Evolutionary conservation across 1,140 invertebrate species (phyloP).

Genomic region (Lasioglossum baleicum): DNA sequence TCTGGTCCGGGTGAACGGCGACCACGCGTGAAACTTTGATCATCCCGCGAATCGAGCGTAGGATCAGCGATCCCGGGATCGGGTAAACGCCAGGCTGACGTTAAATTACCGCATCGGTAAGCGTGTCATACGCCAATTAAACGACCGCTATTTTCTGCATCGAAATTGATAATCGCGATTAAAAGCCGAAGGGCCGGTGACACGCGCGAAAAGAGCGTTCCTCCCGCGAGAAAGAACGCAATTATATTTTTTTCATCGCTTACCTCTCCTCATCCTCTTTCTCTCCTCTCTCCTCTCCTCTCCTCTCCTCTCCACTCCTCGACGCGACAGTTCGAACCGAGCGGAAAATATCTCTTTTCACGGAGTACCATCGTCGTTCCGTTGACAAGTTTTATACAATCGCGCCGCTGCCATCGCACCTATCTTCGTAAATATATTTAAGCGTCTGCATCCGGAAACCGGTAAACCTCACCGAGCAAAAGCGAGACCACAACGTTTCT

Average conservation of each 20-base stretch:
- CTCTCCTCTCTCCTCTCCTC: background rate
- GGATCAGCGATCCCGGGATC: slow-evolving; percentile 59
- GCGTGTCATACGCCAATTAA: slow-evolving; percentile 73
- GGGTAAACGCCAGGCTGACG: slow-evolving; percentile 55
- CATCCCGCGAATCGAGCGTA: slow-evolving; percentile 60
- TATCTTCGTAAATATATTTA: slow-evolving; percentile 11
- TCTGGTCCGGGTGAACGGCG: slow-evolving; percentile 54
- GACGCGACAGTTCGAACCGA: slow-evolving; percentile 47
- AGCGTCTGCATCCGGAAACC: background rate
- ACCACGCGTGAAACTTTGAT: slow-evolving; percentile 64
- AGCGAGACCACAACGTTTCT: no score
- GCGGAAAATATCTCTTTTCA: slow-evolving; percentile 45
- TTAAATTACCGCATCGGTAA: slow-evolving; percentile 70
- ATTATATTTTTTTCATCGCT: slow-evolving; percentile 44
- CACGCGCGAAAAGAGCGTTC: slow-evolving; percentile 52
- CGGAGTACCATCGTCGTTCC: slow-evolving; percentile 26
- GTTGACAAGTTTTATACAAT: slow-evolving; percentile 44
- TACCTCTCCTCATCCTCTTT: background rate
- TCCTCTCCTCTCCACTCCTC: slow-evolving; percentile 16
- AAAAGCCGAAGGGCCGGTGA: slow-evolving; percentile 64
- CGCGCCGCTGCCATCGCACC: background rate
- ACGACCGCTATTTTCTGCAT: slow-evolving; percentile 61
- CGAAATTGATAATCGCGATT: slow-evolving; percentile 69
- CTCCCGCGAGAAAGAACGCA: slow-evolving; percentile 51
- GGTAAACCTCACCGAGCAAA: background rate